A percentile compares a stretch with the other conserved stretches of the same genome.
These are phyloP conservation scores for Ardeotis arabs DNA, from an alignment of 2,113 vertebrate species.

Conservation along the genomic window DNA sequence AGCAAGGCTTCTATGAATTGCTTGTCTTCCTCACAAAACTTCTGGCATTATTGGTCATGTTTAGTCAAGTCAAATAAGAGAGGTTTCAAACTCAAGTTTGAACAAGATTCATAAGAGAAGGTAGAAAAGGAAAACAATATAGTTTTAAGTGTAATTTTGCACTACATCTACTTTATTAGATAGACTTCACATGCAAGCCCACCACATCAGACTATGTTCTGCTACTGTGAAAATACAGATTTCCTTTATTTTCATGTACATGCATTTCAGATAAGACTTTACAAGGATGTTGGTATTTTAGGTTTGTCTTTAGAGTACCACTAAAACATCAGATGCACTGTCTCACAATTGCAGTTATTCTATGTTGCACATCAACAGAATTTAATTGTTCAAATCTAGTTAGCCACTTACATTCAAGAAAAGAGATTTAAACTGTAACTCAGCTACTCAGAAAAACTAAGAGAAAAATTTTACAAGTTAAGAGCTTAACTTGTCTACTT, in stretches of 20 bases:
- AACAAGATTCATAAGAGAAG: neutral
- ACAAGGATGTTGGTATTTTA: neutral
- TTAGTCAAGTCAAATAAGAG: neutral
- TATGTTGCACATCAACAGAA: neutral
- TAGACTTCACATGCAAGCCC: neutral
- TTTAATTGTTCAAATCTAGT: neutral
- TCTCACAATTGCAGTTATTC: neutral
- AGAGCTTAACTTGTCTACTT: neutral
- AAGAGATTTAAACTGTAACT: neutral
- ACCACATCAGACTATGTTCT: neutral
- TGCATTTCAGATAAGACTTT: neutral
- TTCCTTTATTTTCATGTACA: neutral
- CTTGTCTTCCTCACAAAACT: neutral
- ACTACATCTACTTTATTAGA: neutral
- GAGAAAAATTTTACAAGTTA: neutral
- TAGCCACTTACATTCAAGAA: neutral
- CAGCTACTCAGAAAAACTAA: neutral
- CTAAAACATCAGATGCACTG: neutral
- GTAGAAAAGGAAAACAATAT: neutral
- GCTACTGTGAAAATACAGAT: neutral
- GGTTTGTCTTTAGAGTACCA: neutral
- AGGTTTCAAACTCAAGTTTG: neutral
- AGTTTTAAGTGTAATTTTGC: neutral
- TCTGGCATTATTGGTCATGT: neutral
- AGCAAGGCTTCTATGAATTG: neutral